These are phyloP conservation scores for Chrysodeixis includens DNA, from an alignment of 2,888 invertebrate genomes.

Conservation along the genomic window DNA sequence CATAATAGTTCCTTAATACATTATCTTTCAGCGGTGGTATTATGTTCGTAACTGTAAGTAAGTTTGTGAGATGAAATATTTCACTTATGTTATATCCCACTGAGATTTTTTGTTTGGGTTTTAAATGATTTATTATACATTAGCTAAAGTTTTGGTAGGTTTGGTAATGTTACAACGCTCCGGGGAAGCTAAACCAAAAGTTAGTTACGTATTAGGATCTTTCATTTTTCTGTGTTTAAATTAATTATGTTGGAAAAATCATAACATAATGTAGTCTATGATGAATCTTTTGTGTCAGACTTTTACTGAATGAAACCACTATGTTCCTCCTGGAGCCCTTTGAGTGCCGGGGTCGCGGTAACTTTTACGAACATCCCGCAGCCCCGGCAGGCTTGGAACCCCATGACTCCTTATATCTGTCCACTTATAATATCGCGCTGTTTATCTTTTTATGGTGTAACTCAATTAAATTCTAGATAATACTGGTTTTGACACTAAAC, in stretches of 20 bases:
- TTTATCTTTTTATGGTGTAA: too few species aligned
- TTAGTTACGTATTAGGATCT: neutral
- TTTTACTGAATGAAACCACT: too few species aligned
- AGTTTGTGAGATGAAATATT: neutral
- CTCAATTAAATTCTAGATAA: neutral
- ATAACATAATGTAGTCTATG: too few species aligned
- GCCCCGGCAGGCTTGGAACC: too few species aligned
- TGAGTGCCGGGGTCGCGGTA: too few species aligned
- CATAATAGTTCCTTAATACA: neutral
- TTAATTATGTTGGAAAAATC: neutral
- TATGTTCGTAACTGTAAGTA: neutral
- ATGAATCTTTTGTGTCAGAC: too few species aligned
- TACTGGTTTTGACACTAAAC: neutral
- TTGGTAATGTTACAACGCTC: slow-evolving; percentile 2
- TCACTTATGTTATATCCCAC: neutral
- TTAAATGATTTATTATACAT: neutral
- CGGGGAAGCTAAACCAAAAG: neutral
- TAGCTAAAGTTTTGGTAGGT: neutral
- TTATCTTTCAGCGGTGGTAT: neutral
- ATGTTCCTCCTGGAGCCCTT: too few species aligned
- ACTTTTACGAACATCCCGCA: too few species aligned
- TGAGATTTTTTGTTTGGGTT: neutral
- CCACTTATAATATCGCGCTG: too few species aligned
- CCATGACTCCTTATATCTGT: too few species aligned
- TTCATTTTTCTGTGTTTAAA: neutral